Evolutionary conservation across 2,113 vertebrate species (phyloP).

Genomic region (Saccopteryx bilineata): DNA sequence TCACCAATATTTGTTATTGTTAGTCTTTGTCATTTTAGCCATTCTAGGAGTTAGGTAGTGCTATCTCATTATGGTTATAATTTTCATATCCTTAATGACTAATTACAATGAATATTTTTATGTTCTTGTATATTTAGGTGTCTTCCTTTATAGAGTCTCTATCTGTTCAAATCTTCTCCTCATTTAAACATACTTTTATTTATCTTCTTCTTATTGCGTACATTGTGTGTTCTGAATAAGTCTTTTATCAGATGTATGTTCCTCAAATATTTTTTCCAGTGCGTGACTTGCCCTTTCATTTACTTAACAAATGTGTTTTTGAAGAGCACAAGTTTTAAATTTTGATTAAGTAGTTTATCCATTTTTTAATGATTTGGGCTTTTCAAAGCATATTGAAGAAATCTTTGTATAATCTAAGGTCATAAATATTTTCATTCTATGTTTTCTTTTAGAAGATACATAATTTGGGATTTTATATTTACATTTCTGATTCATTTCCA

Average conservation of each 20-base stretch:
- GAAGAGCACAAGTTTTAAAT: background rate
- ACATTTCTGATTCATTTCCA: background rate
- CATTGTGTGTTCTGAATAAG: background rate
- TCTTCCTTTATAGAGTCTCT: background rate
- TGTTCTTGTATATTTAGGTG: background rate
- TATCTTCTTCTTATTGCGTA: background rate
- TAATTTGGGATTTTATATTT: constrained; percentile 2
- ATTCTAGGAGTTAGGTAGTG: background rate
- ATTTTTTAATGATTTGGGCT: background rate
- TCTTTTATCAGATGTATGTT: background rate
- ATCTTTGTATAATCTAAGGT: background rate
- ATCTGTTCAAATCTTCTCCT: background rate
- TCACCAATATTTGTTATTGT: background rate
- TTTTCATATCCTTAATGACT: background rate
- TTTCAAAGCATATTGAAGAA: background rate
- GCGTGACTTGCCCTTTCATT: background rate
- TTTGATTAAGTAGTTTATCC: background rate
- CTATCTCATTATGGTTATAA: background rate
- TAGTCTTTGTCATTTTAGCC: background rate
- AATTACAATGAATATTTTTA: background rate
- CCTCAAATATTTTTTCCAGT: background rate
- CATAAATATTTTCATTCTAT: background rate
- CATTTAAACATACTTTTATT: background rate
- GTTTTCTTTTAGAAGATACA: background rate
- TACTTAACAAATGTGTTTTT: background rate